Evolutionary conservation across 2,113 vertebrate species (phyloP).

Genomic region (Echinops telfairi): DNA sequence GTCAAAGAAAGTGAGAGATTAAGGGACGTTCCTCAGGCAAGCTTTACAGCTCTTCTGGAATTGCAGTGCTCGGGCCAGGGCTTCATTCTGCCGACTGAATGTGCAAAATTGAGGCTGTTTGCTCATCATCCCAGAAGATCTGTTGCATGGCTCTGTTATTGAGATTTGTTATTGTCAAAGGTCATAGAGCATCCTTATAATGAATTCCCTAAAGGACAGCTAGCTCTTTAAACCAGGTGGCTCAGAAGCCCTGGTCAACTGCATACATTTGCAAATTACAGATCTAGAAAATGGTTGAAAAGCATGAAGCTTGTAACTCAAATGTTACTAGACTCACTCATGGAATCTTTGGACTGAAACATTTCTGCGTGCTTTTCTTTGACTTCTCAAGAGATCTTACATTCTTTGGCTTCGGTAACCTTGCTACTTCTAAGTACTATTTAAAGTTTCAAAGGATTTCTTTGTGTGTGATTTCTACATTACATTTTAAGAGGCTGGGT

Average conservation of each 20-base stretch:
- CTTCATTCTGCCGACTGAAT: conserved; percentile 3
- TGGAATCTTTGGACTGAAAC: neutral
- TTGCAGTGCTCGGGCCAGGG: neutral
- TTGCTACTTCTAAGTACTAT: neutral
- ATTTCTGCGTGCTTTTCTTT: neutral
- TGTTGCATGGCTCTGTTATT: neutral
- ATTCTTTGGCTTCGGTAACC: neutral
- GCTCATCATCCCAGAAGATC: neutral
- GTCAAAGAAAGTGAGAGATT: conserved; percentile 14
- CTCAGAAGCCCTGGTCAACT: neutral
- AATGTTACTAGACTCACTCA: neutral
- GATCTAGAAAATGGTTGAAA: neutral
- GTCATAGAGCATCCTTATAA: conserved; percentile 19
- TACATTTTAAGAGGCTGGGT: conserved; percentile 23
- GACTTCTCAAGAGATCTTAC: neutral
- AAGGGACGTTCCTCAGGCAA: neutral
- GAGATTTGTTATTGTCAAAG: neutral
- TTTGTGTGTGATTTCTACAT: neutral
- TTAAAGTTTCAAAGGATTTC: neutral
- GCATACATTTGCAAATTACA: neutral
- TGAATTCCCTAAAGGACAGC: neutral
- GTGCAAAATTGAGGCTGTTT: neutral
- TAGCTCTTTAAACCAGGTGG: neutral
- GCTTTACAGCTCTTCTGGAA: conserved; percentile 8
- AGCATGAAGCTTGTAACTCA: neutral